Percentiles rank a stretch among this genome's conserved stretches.
These are phyloP conservation scores for Zophobas morio DNA, from an alignment of 1,140 invertebrate species.

Conservation along the genomic window DNA sequence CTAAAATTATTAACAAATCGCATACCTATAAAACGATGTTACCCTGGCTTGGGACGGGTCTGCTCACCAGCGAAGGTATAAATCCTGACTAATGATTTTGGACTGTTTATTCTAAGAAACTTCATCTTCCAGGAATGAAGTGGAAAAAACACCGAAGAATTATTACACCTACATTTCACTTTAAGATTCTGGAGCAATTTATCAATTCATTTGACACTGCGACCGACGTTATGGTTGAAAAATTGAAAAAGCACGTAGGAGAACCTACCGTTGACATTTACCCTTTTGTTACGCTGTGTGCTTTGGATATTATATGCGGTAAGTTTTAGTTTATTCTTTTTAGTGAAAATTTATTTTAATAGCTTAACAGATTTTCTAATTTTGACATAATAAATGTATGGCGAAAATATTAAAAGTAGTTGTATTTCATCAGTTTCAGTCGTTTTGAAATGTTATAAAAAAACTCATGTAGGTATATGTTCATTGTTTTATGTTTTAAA, in stretches of 20 bases:
- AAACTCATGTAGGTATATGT: too few relatives aligned
- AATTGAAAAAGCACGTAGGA: constrained; percentile 70
- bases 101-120: neutral
- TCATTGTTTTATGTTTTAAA: too few relatives aligned
- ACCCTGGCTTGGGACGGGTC: constrained; percentile 84
- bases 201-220: constrained; percentile 81
- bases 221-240: constrained; percentile 73
- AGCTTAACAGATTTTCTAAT: neutral
- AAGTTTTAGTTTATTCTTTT: constrained; percentile 57
- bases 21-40: constrained; percentile 81
- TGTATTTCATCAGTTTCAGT: neutral
- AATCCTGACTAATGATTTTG: constrained; percentile 7
- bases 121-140: constrained; percentile 62
- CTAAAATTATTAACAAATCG: constrained; percentile 82
- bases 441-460: constrained; percentile 40
- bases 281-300: constrained; percentile 76
- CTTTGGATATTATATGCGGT: constrained; percentile 85
- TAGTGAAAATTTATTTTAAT: too few relatives aligned
- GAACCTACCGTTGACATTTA: constrained; percentile 74
- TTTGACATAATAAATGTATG: constrained; percentile 5
- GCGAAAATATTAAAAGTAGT: too few relatives aligned
- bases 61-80: constrained; percentile 77
- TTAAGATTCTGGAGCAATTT: constrained; percentile 86
- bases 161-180: constrained; percentile 89
- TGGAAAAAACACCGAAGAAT: constrained; percentile 79